A percentile compares a stretch with the other conserved stretches of the same genome.
Conservation (phyloP, 2,888 invertebrate genomes). For the Andrena praecox region DNA sequence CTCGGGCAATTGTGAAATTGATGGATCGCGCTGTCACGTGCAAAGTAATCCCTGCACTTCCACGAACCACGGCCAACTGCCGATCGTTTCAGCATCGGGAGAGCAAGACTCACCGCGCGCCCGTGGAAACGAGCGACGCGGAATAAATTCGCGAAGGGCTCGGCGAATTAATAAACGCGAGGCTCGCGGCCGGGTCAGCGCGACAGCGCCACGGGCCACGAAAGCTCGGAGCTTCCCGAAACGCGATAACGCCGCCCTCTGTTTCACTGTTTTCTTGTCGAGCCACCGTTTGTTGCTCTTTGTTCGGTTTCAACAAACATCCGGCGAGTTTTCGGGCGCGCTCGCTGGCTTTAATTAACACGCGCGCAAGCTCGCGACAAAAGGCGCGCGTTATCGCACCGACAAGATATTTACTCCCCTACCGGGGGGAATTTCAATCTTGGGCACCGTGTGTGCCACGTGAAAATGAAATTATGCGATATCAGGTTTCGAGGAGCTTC, state of each 20-base stretch:
- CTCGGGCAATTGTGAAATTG: slow-evolving; percentile 55
- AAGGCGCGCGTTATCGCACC: slow-evolving; percentile 7
- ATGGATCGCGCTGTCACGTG: slow-evolving; percentile 45
- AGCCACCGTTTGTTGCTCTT: slow-evolving; percentile 26
- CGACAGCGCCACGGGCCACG: too few relatives aligned
- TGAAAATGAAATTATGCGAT: too few relatives aligned
- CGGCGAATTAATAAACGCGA: background rate
- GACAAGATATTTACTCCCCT: slow-evolving; percentile 8
- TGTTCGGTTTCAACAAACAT: slow-evolving; percentile 33
- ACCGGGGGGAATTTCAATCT: background rate
- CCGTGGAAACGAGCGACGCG: too few relatives aligned
- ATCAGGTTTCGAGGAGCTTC: too few relatives aligned
- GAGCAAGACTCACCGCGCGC: too few relatives aligned
- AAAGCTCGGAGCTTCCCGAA: too few relatives aligned
- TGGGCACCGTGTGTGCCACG: too few relatives aligned
- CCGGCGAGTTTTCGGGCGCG: background rate
- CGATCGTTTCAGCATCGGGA: too few relatives aligned
- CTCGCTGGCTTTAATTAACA: slow-evolving; percentile 37
- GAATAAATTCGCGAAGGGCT: too few relatives aligned
- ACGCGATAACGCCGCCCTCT: too few relatives aligned
- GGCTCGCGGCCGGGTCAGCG: background rate
- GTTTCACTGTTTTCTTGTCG: slow-evolving; percentile 16
- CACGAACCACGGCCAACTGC: background rate
- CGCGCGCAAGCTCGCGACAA: background rate
- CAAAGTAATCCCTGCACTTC: slow-evolving; percentile 20